Conservation (phyloP, 1,140 invertebrate genomes). For the Ephestia elutella region DNA sequence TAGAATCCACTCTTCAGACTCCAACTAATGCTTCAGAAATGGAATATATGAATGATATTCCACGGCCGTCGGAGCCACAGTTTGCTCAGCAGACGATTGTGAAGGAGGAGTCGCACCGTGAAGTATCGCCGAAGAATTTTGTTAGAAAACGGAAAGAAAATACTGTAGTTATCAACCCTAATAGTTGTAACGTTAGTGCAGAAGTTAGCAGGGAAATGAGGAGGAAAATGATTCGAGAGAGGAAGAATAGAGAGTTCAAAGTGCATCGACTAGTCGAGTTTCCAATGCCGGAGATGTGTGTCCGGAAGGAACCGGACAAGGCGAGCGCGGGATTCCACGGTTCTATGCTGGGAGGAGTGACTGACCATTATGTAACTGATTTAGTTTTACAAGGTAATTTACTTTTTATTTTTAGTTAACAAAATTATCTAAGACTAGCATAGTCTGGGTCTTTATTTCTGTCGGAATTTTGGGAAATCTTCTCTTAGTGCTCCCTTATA, state of each 20-base stretch:
- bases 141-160: conserved; percentile 60
- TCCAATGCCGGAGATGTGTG: conserved; percentile 72
- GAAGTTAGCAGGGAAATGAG: conserved; percentile 14
- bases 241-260: conserved; percentile 44
- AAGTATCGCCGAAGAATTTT: conserved; percentile 56
- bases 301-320: conserved; percentile 8
- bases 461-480: no score
- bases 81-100: conserved; percentile 60
- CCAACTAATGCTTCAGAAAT: conserved; percentile 81
- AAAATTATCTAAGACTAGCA: no score
- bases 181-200: conserved; percentile 16
- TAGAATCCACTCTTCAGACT: conserved; percentile 75
- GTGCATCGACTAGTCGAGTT: conserved; percentile 76
- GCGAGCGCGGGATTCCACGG: conserved; percentile 41
- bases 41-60: conserved; percentile 78
- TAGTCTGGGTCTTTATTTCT: no score
- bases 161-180: conserved; percentile 61
- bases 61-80: conserved; percentile 64
- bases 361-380: conserved; percentile 84
- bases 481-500: no score
- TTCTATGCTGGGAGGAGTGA: conserved; percentile 78
- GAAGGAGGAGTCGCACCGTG: conserved; percentile 30
- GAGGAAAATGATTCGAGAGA: conserved; percentile 32
- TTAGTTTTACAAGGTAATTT: conserved; percentile 69
- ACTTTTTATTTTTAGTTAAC: neutral